Base-by-base conservation (phyloP, 2,797 vertebrate species). In the Mycteria americana region DNA sequence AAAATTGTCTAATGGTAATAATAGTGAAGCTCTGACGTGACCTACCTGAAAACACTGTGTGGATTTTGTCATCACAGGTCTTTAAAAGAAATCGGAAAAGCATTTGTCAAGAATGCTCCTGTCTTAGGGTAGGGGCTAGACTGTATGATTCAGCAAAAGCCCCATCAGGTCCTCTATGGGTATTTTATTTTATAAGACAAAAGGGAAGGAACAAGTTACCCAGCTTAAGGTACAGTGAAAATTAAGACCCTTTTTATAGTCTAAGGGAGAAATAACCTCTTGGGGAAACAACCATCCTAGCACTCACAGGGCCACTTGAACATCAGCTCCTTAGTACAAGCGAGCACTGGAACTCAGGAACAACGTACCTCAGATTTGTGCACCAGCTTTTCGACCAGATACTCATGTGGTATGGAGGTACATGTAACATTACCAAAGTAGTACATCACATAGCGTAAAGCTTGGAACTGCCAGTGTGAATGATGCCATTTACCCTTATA, bases 251-350 rank as follows among this genome's bases (percentile, higher is more conserved):
- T 65, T 4, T 50, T 86, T 63, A 77, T 76, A 48, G 5, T 81
- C 13, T 1, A 6, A 23, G 18, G 8, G 11, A 63, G 27, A 63
- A 81, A 43, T 7, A 54, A 67, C 24, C 18, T 73, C 17, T 67
- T 51, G 7, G 7, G 9, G 18, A 46, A 62, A 41, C 6, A 48
- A 33, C 11, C 4, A 31, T 62, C 10, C 10, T 56, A n/a, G 19
- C 0, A 0, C 19, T 84, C 27, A 72, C 19, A 25, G 27, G 24
- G 43, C 7, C 30, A 43, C 14, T 75, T 2, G 0, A 51, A 33
- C 5, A 30, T 39, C 43, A 77, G 9, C n/a, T 63, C 8, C 53
- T 41, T 51, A 45, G 19, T 37, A 75, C 10, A 57, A 57, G 23
- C 22, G 53, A 83, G 25, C 21, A 22, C 16, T 31, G 67, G 17